Base-by-base conservation (phyloP, 2,888 invertebrate genomes). In the Leptinotarsa tumamoca region DNA sequence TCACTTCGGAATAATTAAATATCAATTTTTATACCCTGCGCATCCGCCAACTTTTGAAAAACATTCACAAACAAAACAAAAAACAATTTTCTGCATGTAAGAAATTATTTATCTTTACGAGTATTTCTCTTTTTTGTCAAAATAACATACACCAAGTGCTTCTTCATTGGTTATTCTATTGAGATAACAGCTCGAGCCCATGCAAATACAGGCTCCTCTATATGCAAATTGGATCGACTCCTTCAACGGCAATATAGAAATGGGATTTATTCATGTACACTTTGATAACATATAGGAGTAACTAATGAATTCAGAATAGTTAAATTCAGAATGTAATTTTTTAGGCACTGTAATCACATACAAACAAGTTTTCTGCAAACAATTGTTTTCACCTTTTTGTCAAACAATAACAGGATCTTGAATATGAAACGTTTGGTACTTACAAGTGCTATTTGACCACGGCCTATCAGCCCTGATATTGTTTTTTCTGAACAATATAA, bases 181-280 rank as follows among this genome's bases (percentile, higher is more conserved):
- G 49, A 70, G 70, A 70, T 61, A 70, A 61, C 58, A 70, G 49
- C 49, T 17, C 23, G 70, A 70, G 70, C 49, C 7, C 18, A 70
- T 70, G 70, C 58, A 33, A 69, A 69, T 69, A 14, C 33, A 3
- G 14, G 56, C 54, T 69, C 58, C 54, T 69, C 54, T 56, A 52
- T 56, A 69, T 69, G 69, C 56, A 69, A 69, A 69, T 69, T 52
- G 69, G 43, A 18, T 14, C 33, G 17, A 58, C 23, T 58, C 58
- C 23, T 58, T 13, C 58, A 58, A 58, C 58, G 23, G 15, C 58
- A 23, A 14, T 58, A 23, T 23, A 58, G 52, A 52, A 23, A 23
- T 58, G 15, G 58, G 7, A 18, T 21, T 10, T 58, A 58, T 58
- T 58, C 23, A 21, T 23, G 18, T 58, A 14, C 3, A 21, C 21